Evolutionary conservation across 2,113 vertebrate species (phyloP).

Genomic region (Macquaria ambigua): DNA sequence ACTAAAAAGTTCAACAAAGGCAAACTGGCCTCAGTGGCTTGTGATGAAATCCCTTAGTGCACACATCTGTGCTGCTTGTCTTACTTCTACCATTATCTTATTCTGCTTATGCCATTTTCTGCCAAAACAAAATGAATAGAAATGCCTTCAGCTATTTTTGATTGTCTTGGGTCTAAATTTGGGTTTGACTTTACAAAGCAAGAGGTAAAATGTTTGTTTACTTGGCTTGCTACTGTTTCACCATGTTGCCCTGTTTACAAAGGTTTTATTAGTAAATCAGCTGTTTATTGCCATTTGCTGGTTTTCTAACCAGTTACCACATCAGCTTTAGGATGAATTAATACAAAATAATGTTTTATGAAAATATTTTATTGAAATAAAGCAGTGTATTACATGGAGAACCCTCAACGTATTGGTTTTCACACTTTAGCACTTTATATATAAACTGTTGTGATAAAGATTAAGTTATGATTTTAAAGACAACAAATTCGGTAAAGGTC

Average conservation of each 20-base stretch:
- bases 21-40: background rate
- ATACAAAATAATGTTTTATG: too few species aligned
- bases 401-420: background rate
- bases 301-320: background rate
- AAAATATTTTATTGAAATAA: background rate
- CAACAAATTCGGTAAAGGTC: background rate
- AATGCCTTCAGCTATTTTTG: background rate
- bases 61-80: background rate
- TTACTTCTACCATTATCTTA: background rate
- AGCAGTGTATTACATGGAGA: background rate
- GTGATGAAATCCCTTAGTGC: background rate
- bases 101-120: background rate
- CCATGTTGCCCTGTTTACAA: background rate
- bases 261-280: background rate
- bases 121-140: too few species aligned
- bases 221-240: background rate
- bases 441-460: too few species aligned
- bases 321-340: background rate
- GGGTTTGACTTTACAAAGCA: background rate
- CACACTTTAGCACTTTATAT: background rate
- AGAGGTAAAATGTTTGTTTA: background rate
- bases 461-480: background rate
- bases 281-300: background rate
- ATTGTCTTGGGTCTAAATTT: background rate
- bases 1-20: background rate